Evolutionary conservation across 2,888 invertebrate species (phyloP), one percentile per base, ranked within the genome.

Genomic region (Harmothoe impar): DNA sequence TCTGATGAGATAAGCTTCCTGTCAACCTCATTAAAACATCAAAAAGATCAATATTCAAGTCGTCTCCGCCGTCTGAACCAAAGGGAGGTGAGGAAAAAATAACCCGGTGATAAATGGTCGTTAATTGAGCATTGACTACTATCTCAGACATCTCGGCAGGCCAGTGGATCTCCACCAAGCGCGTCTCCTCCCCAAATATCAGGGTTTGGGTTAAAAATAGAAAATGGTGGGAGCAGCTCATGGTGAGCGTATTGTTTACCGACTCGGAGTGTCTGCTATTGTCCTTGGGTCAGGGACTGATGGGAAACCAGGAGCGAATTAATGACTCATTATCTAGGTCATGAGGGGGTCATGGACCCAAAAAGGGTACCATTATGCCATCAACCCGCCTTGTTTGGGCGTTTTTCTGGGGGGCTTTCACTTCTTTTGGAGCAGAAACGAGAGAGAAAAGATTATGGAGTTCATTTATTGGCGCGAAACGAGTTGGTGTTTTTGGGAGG

Each of bases 241-340:
- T n/a, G n/a, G 62, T n/a, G 62, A 20, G 23, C 3, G 62, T n/a
- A n/a, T 62, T 62, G 62, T 62, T 62, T 62, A 62, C 62, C n/a
- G 62, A 20, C 62, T 62, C 62, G 20, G 62, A 62, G 62, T 62
- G n/a, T n/a, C 62, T 72, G 3, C 72, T 3, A n/a, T 72, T 29
- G 72, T 72, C 29, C 15, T 29, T 72, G 31, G 72, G 72, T 72
- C 31, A 72, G 15, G 31, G 3, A 23, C 29, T 72, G 72, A 72
- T 72, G 31, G 29, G 31, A 29, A 25, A 7, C 72, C 72, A 31
- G 31, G 72, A 72, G 72, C 25, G 17, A 72, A 72, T 72, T 72
- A 72, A 72, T 72, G 72, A 72, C 25, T 72, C 72, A 72, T 72
- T 72, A 72, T 72, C 29, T 25, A 31, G 72, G 72, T 72, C 72